A percentile compares a stretch with the other conserved stretches of the same genome.
Conservation (phyloP, 2,797 vertebrate species). For the Peromyscus nudipes region DNA sequence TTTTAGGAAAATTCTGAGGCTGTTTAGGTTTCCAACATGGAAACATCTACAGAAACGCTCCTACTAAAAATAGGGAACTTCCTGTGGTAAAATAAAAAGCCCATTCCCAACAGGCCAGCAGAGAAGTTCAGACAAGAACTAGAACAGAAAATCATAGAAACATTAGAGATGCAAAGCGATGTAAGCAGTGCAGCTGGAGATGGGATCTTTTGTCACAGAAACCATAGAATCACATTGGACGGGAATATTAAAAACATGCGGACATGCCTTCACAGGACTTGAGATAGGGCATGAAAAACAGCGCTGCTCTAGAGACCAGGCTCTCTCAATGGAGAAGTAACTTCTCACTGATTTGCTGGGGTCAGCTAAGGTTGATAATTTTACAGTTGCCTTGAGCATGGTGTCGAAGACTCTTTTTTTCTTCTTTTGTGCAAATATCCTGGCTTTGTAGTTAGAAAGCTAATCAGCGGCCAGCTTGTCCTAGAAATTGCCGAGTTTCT, state of each 20-base stretch:
- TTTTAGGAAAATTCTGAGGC: not conserved
- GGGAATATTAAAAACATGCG: not conserved
- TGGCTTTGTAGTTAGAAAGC: not conserved
- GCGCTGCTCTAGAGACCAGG: not conserved
- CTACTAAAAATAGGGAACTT: conserved; percentile 32
- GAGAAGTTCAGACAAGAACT: not conserved
- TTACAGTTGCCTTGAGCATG: not conserved
- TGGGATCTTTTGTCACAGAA: not conserved
- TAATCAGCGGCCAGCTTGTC: not conserved
- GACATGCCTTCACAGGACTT: not conserved
- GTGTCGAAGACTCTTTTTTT: not conserved
- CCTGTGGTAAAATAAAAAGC: conserved; percentile 3
- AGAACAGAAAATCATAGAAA: conserved; percentile 18
- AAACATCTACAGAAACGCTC: not conserved
- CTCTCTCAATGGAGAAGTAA: not conserved
- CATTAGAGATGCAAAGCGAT: not conserved
- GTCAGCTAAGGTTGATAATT: not conserved
- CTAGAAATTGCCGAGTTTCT: not conserved
- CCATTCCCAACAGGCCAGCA: not conserved
- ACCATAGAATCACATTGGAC: not conserved
- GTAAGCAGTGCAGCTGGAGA: not conserved
- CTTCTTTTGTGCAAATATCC: not conserved
- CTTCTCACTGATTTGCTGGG: not conserved
- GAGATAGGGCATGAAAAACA: too few relatives aligned
- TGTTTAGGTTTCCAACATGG: conserved; percentile 41